Evolutionary conservation across 1,140 invertebrate genomes (phyloP).

Genomic region (Mya arenaria): DNA sequence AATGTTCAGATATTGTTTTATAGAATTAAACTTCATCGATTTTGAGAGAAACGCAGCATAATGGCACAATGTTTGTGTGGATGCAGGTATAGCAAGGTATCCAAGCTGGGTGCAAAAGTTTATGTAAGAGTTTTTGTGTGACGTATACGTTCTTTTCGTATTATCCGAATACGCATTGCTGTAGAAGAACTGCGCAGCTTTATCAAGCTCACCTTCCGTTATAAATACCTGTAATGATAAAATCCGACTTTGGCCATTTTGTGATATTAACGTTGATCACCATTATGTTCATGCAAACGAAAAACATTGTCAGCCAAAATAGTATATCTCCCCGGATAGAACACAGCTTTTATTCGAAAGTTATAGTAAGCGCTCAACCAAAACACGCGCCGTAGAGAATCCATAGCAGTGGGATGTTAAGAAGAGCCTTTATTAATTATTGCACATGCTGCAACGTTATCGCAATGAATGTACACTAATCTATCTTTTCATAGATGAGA

Average conservation of each 20-base stretch:
- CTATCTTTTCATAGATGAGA: not conserved
- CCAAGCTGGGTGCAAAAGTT: not conserved
- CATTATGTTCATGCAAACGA: not conserved
- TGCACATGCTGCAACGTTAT: not conserved
- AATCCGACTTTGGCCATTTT: not conserved
- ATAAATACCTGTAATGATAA: slow-evolving; percentile 12
- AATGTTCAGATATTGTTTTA: slow-evolving; percentile 16
- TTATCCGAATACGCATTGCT: not conserved
- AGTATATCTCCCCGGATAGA: not conserved
- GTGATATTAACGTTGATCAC: not conserved
- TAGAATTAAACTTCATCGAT: slow-evolving; percentile 5
- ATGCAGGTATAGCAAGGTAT: not conserved
- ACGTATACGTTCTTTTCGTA: not conserved
- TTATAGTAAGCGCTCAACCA: slow-evolving; percentile 8
- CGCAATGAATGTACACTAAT: not conserved
- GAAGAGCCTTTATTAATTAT: slow-evolving; percentile 23
- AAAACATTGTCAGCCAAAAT: not conserved
- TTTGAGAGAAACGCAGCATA: not conserved
- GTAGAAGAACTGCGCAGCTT: not conserved
- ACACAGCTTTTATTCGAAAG: not conserved
- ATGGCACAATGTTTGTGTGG: slow-evolving; percentile 2
- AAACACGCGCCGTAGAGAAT: not conserved
- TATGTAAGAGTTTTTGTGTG: not conserved
- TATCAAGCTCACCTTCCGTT: not conserved
- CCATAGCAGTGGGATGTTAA: not conserved